Percentiles rank a stretch among this genome's conserved stretches.
Evolutionary conservation across 1,140 invertebrate genomes (phyloP).

Genomic region (Lordiphosa mommai): DNA sequence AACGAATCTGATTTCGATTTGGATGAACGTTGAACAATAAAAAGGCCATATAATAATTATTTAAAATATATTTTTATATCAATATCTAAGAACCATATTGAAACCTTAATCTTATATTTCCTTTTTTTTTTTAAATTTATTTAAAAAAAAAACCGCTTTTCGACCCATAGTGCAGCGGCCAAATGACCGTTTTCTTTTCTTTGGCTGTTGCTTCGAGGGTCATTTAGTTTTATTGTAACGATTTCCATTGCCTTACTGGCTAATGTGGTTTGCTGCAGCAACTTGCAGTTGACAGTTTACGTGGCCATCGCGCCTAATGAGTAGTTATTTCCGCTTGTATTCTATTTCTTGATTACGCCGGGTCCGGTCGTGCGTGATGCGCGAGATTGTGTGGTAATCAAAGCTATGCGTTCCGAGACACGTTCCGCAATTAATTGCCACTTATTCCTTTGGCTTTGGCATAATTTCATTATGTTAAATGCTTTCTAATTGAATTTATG

Average conservation of each 20-base stretch:
- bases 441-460: slow-evolving; percentile 28
- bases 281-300: slow-evolving; percentile 62
- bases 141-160: too few relatives aligned
- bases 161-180: slow-evolving; percentile 20
- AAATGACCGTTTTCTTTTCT: slow-evolving; percentile 73
- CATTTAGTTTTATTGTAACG: slow-evolving; percentile 77
- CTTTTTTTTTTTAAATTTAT: slow-evolving; percentile 7
- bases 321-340: slow-evolving; percentile 66
- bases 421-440: slow-evolving; percentile 60
- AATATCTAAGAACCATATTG: too few relatives aligned
- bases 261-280: slow-evolving; percentile 39
- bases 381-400: slow-evolving; percentile 39
- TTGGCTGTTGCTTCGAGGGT: slow-evolving; percentile 68
- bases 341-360: slow-evolving; percentile 69
- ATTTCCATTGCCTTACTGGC: slow-evolving; percentile 67
- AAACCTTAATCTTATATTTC: too few relatives aligned
- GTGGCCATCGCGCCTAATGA: slow-evolving; percentile 72
- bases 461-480: slow-evolving; percentile 58
- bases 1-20: too few relatives aligned
- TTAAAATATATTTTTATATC: too few relatives aligned
- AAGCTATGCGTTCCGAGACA: slow-evolving; percentile 33
- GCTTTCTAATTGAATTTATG: slow-evolving; percentile 65
- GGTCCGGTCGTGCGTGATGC: slow-evolving; percentile 56
- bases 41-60: too few relatives aligned
- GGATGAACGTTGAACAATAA: too few relatives aligned